Conservation (phyloP, 2,888 invertebrate species). For the Hemaris fuciformis region DNA sequence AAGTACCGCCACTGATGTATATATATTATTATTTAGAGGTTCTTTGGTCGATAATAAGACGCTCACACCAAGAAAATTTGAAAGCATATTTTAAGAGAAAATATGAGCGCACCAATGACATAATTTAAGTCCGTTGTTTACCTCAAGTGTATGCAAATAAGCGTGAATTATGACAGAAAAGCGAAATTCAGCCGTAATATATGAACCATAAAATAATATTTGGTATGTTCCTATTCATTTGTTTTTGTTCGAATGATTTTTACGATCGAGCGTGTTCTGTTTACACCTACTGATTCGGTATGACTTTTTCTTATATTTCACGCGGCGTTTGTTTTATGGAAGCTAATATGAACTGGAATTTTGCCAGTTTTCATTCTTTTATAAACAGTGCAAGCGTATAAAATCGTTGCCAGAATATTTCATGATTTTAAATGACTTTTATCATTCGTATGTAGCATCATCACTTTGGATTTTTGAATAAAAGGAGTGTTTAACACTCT, state of each 20-base stretch:
- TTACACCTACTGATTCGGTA: conserved; percentile 6
- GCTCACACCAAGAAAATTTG: not conserved
- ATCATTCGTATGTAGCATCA: not conserved
- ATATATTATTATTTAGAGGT: no score
- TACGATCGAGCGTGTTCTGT: conserved; percentile 1
- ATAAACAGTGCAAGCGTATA: not conserved
- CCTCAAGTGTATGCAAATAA: conserved; percentile 2
- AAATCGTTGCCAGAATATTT: not conserved
- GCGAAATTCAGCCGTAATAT: not conserved
- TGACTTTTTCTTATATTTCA: not conserved
- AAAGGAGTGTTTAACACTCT: no score
- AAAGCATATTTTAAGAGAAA: not conserved
- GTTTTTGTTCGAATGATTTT: conserved; percentile 1
- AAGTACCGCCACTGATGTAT: no score
- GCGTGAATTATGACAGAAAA: not conserved
- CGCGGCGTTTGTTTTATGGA: not conserved
- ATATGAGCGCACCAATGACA: not conserved
- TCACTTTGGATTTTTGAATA: not conserved
- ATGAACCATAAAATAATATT: not conserved
- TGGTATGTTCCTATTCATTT: not conserved
- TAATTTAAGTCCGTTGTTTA: not conserved
- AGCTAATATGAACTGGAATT: not conserved
- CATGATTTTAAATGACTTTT: not conserved
- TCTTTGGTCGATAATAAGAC: no score
- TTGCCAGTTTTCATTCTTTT: not conserved